Evolutionary conservation across 2,797 vertebrate species (phyloP), one percentile per base, ranked within the genome.

Genomic region (Squalus acanthias): DNA sequence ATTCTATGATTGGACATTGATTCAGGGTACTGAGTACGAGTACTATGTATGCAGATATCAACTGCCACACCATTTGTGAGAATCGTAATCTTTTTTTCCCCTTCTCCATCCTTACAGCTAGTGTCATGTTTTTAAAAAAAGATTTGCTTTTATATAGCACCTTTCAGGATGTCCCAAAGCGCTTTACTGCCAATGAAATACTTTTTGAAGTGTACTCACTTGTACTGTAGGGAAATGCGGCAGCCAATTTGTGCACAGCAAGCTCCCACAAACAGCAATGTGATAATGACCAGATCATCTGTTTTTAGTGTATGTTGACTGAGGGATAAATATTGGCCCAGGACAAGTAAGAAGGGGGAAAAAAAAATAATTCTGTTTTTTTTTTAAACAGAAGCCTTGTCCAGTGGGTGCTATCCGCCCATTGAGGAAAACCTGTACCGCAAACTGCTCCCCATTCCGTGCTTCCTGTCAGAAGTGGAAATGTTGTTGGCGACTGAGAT

Each of bases 401-500:
- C 97, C 29, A n/a, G 97, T 96, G 99, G 99, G 12, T 99, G 98
- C 97, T 99, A 99, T 97, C 97, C 98, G 50, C 97, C 96, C 0
- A 96, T 99, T 96, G 98, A 98, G 0, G 98, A 98, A 95, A 98
- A 98, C 60, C 96, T 97, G 0, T 98, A 97, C 96, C 97, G 97
- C 95, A 98, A 98, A 97, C 79, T 98, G 17, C 97, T 99, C 74
- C 97, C 96, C 0, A 97, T 99, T 96, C 98, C 99, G 0, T 98
- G 97, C 96, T 97, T 97, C 20, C 97, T 99, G 57, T 98, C 98
- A 74, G 99, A 99, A 96, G 97, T 99, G 96, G 99, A 99, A 98
- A 98, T 99, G 98, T 98, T 98, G 63, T 97, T 99, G 97, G 97
- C 98, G 70, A 98, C 99, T 5, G 99, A 99, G 98, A 98, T 99